A percentile compares a stretch with the other conserved stretches of the same genome.
These are phyloP conservation scores for Reticulitermes lucifugus DNA, from an alignment of 2,888 invertebrate species.

Conservation along the genomic window DNA sequence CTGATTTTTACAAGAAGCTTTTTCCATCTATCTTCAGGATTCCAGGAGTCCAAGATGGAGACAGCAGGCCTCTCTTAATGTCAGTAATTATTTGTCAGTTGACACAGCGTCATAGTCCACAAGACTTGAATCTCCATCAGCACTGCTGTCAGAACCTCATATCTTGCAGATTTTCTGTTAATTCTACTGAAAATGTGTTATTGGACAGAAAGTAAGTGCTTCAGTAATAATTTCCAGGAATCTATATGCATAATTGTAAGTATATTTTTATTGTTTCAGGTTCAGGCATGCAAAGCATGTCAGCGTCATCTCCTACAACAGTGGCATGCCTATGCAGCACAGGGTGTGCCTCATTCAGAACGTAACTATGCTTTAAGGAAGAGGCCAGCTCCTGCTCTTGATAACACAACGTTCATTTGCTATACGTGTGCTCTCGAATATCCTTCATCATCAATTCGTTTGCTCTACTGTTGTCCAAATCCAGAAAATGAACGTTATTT, in stretches of 20 bases:
- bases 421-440: slow-evolving; percentile 89
- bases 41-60: too few relatives aligned
- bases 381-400: slow-evolving; percentile 74
- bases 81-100: too few relatives aligned
- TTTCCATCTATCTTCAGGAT: too few relatives aligned
- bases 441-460: slow-evolving; percentile 81
- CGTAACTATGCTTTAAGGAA: slow-evolving; percentile 85
- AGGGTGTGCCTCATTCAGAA: slow-evolving; percentile 80
- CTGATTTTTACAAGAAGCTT: too few relatives aligned
- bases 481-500: slow-evolving; percentile 90
- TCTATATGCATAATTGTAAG: not conserved
- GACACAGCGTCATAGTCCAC: too few relatives aligned
- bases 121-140: too few relatives aligned
- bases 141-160: too few relatives aligned
- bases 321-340: slow-evolving; percentile 83
- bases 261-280: slow-evolving; percentile 18
- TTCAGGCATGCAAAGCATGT: slow-evolving; percentile 84
- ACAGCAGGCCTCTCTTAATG: too few relatives aligned
- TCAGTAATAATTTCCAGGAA: too few relatives aligned
- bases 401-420: slow-evolving; percentile 84
- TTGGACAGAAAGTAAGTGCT: too few relatives aligned
- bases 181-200: too few relatives aligned
- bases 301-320: slow-evolving; percentile 88
- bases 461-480: slow-evolving; percentile 87
- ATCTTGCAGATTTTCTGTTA: too few relatives aligned